A percentile compares a stretch with the other conserved stretches of the same genome.
These are phyloP conservation scores for Aethes cnicana DNA, from an alignment of 2,888 invertebrate species.

Conservation along the genomic window DNA sequence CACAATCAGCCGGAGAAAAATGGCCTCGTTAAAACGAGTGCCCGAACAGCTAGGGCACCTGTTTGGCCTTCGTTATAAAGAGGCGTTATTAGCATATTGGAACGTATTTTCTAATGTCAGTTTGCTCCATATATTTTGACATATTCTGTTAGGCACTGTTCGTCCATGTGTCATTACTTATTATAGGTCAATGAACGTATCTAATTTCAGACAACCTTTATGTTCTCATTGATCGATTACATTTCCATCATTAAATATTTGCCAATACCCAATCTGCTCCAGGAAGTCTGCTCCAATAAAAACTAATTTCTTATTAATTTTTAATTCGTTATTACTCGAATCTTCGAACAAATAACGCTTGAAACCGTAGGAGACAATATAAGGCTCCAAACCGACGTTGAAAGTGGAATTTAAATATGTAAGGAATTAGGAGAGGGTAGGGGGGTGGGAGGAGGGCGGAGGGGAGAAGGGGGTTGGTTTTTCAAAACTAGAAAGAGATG, in stretches of 20 bases:
- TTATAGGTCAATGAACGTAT: no score
- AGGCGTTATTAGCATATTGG: no score
- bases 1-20: no score
- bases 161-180: no score
- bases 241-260: slow-evolving; percentile 3
- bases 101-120: no score
- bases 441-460: slow-evolving; percentile 33
- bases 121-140: no score
- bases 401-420: slow-evolving; percentile 82
- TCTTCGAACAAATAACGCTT: slow-evolving; percentile 47
- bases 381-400: slow-evolving; percentile 68
- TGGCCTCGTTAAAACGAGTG: no score
- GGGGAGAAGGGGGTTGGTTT: slow-evolving; percentile 55
- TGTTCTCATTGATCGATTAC: background rate
- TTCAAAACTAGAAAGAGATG: slow-evolving; percentile 83
- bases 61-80: no score
- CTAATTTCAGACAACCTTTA: no score
- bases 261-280: background rate
- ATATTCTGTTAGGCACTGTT: no score
- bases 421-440: slow-evolving; percentile 77
- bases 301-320: slow-evolving; percentile 7
- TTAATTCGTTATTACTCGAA: slow-evolving; percentile 23
- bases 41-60: no score
- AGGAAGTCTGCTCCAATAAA: slow-evolving; percentile 5
- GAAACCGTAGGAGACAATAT: slow-evolving; percentile 77